Percentiles rank a stretch among this genome's conserved stretches.
Evolutionary conservation across 2,888 invertebrate species (phyloP).

Genomic region (Callinectes sapidus): DNA sequence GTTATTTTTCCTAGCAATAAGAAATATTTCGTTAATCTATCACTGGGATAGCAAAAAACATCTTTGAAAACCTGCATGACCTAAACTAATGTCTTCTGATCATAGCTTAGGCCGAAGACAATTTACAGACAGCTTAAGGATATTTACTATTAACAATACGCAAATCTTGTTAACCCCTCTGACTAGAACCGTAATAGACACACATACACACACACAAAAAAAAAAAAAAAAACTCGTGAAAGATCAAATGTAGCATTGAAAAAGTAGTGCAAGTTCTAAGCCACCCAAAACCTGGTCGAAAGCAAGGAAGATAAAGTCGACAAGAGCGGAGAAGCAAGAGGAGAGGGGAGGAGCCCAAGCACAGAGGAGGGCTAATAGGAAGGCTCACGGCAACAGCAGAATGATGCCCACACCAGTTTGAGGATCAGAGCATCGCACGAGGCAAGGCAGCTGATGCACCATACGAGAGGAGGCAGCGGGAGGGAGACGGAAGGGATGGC

Average conservation of each 20-base stretch:
- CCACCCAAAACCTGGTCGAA: not conserved
- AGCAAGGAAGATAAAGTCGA: not conserved
- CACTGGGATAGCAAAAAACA: no score
- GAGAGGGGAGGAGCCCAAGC: not conserved
- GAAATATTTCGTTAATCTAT: no score
- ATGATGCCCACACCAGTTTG: not conserved
- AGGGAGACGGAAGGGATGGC: not conserved
- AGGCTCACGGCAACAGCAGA: not conserved
- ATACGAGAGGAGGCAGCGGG: not conserved
- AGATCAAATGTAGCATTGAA: not conserved
- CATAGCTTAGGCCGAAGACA: no score
- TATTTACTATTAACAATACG: no score
- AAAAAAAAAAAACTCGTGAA: not conserved
- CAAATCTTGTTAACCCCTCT: not conserved
- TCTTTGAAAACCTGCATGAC: no score
- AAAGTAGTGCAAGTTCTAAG: not conserved
- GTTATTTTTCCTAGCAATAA: no score
- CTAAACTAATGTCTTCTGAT: no score
- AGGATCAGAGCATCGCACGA: not conserved
- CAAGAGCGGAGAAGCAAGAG: not conserved
- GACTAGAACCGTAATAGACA: not conserved
- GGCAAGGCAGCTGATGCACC: constrained; percentile 1
- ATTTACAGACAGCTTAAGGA: no score
- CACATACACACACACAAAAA: no score
- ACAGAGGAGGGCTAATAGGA: not conserved